Evolutionary conservation across 2,113 vertebrate species (phyloP).

Genomic region (Petroica traversi): DNA sequence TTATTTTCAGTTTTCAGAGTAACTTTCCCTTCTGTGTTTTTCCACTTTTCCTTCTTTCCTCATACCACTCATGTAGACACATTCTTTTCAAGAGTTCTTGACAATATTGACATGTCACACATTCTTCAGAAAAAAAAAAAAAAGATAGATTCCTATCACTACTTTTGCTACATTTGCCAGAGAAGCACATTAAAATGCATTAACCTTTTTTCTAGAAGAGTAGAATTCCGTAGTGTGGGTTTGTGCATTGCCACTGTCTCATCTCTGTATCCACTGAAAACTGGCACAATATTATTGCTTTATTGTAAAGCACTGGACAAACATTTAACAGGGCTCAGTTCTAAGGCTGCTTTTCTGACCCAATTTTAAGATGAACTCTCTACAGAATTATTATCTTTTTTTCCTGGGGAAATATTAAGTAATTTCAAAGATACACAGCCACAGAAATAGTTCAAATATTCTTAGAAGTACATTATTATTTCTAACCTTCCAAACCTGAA

Average conservation of each 20-base stretch:
- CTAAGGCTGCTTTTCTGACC: not conserved
- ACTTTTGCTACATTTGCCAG: not conserved
- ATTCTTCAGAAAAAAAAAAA: not conserved
- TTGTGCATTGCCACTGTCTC: not conserved
- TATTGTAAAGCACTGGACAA: not conserved
- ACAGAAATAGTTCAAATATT: not conserved
- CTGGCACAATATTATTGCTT: not conserved
- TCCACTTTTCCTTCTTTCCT: not conserved
- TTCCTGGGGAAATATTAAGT: not conserved
- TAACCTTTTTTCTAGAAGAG: not conserved
- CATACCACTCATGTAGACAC: accelerated
- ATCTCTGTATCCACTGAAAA: not conserved
- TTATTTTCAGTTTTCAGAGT: not conserved
- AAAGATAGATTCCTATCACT: not conserved
- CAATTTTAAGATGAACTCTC: not conserved
- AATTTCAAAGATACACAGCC: not conserved
- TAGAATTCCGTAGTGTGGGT: not conserved
- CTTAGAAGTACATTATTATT: not conserved
- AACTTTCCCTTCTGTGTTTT: not conserved
- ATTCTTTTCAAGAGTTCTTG: not conserved
- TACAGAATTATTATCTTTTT: not conserved
- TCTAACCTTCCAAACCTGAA: not conserved
- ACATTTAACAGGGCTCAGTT: not conserved
- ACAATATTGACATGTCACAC: not conserved
- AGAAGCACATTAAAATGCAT: not conserved